Evolutionary conservation across 2,797 vertebrate genomes (phyloP).

Genomic region (Kryptopterus vitreolus): DNA sequence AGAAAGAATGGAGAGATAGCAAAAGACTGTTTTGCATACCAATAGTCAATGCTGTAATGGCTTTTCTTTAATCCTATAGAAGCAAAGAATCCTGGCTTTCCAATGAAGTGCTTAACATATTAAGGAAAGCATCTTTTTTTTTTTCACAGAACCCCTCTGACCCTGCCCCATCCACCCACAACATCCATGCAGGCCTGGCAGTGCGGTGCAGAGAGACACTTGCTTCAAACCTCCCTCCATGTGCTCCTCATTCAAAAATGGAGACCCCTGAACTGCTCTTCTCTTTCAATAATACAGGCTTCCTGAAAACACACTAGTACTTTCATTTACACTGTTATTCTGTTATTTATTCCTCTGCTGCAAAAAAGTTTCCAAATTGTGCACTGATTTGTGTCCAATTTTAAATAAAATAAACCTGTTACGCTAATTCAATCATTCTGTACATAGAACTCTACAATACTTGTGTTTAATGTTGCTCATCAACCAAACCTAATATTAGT

Average conservation of each 20-base stretch:
- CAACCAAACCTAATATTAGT: background rate
- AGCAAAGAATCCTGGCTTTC: conserved; percentile 14
- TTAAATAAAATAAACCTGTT: background rate
- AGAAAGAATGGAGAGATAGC: conserved; percentile 23
- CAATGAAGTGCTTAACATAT: conserved; percentile 39
- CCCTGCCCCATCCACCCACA: background rate
- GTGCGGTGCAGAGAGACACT: conserved; percentile 5
- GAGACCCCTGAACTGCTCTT: conserved; percentile 24
- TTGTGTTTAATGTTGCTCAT: background rate
- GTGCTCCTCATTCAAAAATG: conserved; percentile 5
- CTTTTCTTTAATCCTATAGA: conserved; percentile 25
- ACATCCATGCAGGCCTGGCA: background rate
- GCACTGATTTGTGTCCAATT: background rate
- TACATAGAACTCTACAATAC: background rate
- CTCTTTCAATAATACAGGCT: background rate
- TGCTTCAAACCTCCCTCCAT: conserved; percentile 20
- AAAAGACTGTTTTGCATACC: conserved; percentile 51
- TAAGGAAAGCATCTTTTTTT: conserved; percentile 23
- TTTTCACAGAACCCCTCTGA: conserved; percentile 26
- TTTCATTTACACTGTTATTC: background rate
- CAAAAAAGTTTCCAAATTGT: background rate
- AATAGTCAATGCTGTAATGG: conserved; percentile 46
- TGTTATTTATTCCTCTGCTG: background rate
- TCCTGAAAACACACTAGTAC: background rate
- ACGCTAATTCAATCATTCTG: background rate